phyloP scores from a whole-genome alignment of 2,797 vertebrate genomes.

The Ctenosaura bakeri region DNA sequence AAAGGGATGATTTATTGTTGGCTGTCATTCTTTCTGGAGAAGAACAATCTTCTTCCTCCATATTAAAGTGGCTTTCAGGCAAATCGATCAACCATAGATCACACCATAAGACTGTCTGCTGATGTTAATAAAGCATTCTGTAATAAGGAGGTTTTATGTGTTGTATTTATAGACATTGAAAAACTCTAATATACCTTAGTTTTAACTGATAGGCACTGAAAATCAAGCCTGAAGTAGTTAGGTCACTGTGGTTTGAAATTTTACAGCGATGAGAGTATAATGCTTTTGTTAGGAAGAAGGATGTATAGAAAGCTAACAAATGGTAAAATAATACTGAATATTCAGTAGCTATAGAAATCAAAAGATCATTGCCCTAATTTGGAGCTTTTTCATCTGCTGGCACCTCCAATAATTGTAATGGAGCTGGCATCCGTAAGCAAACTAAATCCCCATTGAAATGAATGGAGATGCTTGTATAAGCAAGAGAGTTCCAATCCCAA shows the following conservation, averaged over 20 bases:
- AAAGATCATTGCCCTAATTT: background rate
- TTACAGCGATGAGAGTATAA: accelerated
- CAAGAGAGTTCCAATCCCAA: background rate
- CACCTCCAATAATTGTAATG: background rate
- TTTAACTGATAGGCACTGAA: slow-evolving; percentile 55
- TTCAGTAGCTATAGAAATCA: background rate
- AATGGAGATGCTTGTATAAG: background rate
- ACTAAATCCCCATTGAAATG: background rate
- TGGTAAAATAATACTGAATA: background rate
- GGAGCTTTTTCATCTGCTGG: background rate
- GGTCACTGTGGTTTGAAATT: slow-evolving; percentile 13
- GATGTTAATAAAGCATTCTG: slow-evolving; percentile 81
- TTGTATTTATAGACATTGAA: slow-evolving; percentile 76
- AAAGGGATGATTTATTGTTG: slow-evolving; percentile 77
- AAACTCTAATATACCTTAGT: slow-evolving; percentile 55
- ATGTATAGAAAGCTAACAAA: background rate
- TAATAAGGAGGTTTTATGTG: slow-evolving; percentile 78
- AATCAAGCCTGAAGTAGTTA: slow-evolving; percentile 42
- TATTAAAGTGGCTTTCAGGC: slow-evolving; percentile 81
- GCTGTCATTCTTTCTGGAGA: slow-evolving; percentile 79
- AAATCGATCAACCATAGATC: slow-evolving; percentile 81
- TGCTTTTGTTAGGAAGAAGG: slow-evolving; percentile 27
- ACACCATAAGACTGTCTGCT: slow-evolving; percentile 76
- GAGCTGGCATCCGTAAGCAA: background rate
- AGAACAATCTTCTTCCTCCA: slow-evolving; percentile 79